Percentiles rank a stretch among this genome's conserved stretches.
Evolutionary conservation across 2,797 vertebrate species (phyloP).

Genomic region (Sarcoramphus papa): DNA sequence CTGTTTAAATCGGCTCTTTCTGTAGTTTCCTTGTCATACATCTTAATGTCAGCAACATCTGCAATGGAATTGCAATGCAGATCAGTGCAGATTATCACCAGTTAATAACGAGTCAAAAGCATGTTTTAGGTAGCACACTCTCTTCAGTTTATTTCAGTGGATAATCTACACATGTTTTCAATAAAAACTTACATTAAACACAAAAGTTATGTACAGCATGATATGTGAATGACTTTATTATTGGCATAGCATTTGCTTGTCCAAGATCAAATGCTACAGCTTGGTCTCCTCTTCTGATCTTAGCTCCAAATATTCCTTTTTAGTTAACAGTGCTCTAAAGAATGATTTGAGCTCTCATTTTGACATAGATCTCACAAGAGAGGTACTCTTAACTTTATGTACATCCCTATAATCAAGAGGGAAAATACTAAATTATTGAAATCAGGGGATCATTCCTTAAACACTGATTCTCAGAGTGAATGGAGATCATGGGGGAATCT

Average conservation of each 20-base stretch:
- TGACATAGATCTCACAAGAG: not conserved
- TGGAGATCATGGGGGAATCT: not conserved
- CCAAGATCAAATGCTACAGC: not conserved
- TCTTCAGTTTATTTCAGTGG: slow-evolving; percentile 43
- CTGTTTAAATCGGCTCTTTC: slow-evolving; percentile 60
- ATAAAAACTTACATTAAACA: slow-evolving; percentile 33
- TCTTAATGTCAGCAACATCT: slow-evolving; percentile 72
- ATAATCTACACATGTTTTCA: slow-evolving; percentile 47
- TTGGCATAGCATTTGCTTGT: not conserved
- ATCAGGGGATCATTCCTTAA: slow-evolving; percentile 32
- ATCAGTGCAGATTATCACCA: slow-evolving; percentile 69
- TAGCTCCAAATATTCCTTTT: slow-evolving; percentile 20
- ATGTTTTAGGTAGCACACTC: slow-evolving; percentile 45
- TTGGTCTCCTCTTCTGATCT: slow-evolving; percentile 15
- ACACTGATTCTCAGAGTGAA: slow-evolving; percentile 16
- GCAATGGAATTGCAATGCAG: slow-evolving; percentile 57
- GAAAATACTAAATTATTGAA: slow-evolving; percentile 24
- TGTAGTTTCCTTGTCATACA: slow-evolving; percentile 51
- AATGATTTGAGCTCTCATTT: not conserved
- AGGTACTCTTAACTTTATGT: slow-evolving; percentile 1
- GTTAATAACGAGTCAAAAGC: slow-evolving; percentile 62
- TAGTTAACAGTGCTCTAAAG: not conserved
- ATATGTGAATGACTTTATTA: not conserved
- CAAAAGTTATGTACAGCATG: not conserved
- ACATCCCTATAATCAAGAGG: not conserved